Percentiles rank a stretch among this genome's conserved stretches.
Evolutionary conservation across 2,888 invertebrate species (phyloP).

Genomic region (Agonopterix alstromeriana): DNA sequence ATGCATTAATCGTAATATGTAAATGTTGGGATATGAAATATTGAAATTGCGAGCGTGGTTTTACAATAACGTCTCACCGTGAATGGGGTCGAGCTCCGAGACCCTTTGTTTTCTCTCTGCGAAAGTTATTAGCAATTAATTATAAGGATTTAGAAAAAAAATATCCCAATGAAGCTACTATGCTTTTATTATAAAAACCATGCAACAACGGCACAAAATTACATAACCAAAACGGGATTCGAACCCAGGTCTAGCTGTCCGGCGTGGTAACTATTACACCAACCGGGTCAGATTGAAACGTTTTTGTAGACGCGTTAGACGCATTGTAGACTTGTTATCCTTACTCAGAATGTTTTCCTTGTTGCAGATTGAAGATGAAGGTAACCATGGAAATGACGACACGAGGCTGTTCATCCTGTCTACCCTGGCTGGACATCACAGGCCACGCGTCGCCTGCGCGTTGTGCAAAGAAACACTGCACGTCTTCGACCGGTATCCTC

Average conservation of each 20-base stretch:
- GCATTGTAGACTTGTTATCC: too few relatives aligned
- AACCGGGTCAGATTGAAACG: too few relatives aligned
- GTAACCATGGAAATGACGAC: conserved; percentile 98
- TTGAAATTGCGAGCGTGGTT: conserved; percentile 59
- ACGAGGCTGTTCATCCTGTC: conserved; percentile 97
- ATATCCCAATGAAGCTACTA: too few relatives aligned
- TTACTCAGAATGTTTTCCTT: conserved; percentile 10
- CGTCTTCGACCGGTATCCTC: conserved; percentile 97
- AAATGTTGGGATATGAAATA: conserved; percentile 68
- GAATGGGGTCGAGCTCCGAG: conserved; percentile 25
- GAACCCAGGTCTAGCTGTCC: too few relatives aligned
- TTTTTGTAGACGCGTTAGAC: not conserved
- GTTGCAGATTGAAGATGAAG: conserved; percentile 97
- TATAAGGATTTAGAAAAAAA: too few relatives aligned
- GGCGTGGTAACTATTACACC: too few relatives aligned
- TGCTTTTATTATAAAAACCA: too few relatives aligned
- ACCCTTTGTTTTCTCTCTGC: conserved; percentile 28
- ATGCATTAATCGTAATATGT: conserved; percentile 75
- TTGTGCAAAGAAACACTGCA: conserved; percentile 92
- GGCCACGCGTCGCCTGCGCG: conserved; percentile 90
- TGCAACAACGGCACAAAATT: too few relatives aligned
- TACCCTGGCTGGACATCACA: conserved; percentile 93
- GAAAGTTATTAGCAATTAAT: conserved; percentile 2
- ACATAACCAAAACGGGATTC: too few relatives aligned
- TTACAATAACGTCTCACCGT: conserved; percentile 42